These are phyloP conservation scores for Oryzias dopingdopingensis DNA, from an alignment of 2,797 vertebrate species.

Conservation along the genomic window DNA sequence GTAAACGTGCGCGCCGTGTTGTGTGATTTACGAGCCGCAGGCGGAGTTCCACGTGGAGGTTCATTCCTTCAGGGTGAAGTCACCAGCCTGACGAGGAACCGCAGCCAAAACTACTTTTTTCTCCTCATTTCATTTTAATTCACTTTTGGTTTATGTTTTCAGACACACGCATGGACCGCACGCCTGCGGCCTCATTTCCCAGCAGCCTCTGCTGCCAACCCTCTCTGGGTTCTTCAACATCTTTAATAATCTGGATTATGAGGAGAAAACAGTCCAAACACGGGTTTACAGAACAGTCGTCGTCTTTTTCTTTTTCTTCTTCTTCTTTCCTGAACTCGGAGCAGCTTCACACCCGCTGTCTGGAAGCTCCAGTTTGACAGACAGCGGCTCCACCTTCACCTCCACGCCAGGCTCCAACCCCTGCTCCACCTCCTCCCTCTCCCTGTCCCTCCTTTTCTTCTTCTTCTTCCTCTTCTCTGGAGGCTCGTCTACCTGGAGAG, in stretches of 20 bases:
- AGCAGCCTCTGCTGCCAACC: too few relatives aligned
- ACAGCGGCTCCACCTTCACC: slow-evolving; percentile 30
- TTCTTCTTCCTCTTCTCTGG: slow-evolving; percentile 60
- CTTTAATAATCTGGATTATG: too few relatives aligned
- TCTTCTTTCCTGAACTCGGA: slow-evolving; percentile 41
- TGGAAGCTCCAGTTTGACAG: slow-evolving; percentile 45
- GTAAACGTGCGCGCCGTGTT: background rate
- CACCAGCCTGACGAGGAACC: slow-evolving; percentile 7
- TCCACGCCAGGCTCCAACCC: slow-evolving; percentile 29
- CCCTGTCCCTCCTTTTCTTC: slow-evolving; percentile 57
- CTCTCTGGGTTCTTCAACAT: too few relatives aligned
- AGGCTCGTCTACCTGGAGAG: background rate
- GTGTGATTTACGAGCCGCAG: background rate
- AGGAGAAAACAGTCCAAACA: too few relatives aligned
- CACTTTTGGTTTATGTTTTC: too few relatives aligned
- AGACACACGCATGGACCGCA: too few relatives aligned
- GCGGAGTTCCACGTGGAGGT: background rate
- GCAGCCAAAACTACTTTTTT: too few relatives aligned
- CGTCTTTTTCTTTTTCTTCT: slow-evolving; percentile 56
- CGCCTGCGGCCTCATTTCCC: too few relatives aligned
- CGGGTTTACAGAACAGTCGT: slow-evolving; percentile 34
- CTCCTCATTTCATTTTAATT: too few relatives aligned
- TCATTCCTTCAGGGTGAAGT: slow-evolving; percentile 46
- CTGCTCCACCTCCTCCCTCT: slow-evolving; percentile 36
- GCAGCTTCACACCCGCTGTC: slow-evolving; percentile 26